Base-by-base conservation (phyloP, 2,888 invertebrate genomes). In the Leucozona laternaria region DNA sequence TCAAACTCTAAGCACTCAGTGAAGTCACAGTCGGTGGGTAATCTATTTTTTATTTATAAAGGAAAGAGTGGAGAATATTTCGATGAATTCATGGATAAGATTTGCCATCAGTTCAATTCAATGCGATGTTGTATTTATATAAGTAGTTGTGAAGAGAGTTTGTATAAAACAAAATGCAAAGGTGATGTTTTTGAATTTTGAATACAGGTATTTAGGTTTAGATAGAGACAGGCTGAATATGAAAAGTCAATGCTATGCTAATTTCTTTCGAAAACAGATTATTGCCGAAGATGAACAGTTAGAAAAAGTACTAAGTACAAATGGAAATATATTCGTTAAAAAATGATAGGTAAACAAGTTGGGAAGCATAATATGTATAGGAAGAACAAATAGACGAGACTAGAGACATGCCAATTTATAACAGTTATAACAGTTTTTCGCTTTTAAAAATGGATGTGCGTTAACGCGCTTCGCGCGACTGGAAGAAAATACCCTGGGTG, bases 21-120 rank as follows among this genome's bases (percentile, higher is more conserved):
- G 31, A 37, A 50, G 50, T 68, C 34, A 34, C 64, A 64, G 45
- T 66, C 15, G 37, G 50, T 53, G 53, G 22, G 45, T 28, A 64
- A 45, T 48, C 48, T 50, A 11, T 50, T 13, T 48, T 17, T 28
- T 31, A 20, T 28, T 11, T 25, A 13, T 28, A 7, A 8, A n/a
- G 10, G 10, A 7, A 15, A 25, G 20, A 66, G 22, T 15, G 1
- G 20, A 45, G 37, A 34, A 37, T 22, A 60, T 22, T 40, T 60
- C 60, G 60, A 60, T 60, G 25, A 40, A 4, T 37, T 58, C 34
- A 20, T 58, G 20, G 40, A 37, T 25, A 40, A 25, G 25, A 43
- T 22, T 40, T 8, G 10, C 10, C 15, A n/a, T n/a, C n/a, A 25
- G n/a, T 60, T 17, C 31, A 28, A 55, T 53, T 28, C 25, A 28